Base-by-base conservation (phyloP, 2,797 vertebrate genomes). In the Arrhamphus sclerolepis region DNA sequence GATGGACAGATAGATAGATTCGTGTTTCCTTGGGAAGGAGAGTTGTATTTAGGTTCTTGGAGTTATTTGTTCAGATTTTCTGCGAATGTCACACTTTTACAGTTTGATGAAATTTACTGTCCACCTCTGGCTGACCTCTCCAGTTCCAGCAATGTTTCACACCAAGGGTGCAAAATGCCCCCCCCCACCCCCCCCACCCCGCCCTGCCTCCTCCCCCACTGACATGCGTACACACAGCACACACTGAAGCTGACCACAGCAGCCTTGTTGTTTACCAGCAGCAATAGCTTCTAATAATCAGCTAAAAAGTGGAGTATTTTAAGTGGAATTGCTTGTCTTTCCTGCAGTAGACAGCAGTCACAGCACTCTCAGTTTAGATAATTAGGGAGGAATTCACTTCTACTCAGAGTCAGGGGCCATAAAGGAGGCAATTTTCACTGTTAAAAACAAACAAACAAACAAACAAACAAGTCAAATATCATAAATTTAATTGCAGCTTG, bases 91-190 rank as follows among this genome's bases (percentile, higher is more conserved):
- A 60, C 19, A 57, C 16, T 65, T 55, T 48, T 24, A 73, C 80
- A 83, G 81, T 80, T 71, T 75, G 60, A 78, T 70, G 24, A 81
- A 76, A 85, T 88, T 82, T 86, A 84, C 77, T 78, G 80, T 62
- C 74, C 64, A 81, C 74, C 83, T 78, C 78, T 74, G 72, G 75
- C 52, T 83, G 80, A 87, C 84, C 82, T 56, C 75, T 78, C 43
- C 34, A n/a, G 68, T 20, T 51, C 52, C 68, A 76, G 74, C 84
- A 64, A 71, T 81, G 77, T 85, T 91, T 92, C 80, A 89, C 90
- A 89, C 91, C 81, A 46, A 57, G 22, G 84, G 85, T 91, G 91
- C 78, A 88, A 82, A 92, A 91, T 78, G 62, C 82, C 7, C 62
- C 61, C 73, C 78, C 46, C 66, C 74, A 26, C 24, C 63, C 44